Conservation (phyloP, 1,140 invertebrate species). For the Chrysoperla carnea region DNA sequence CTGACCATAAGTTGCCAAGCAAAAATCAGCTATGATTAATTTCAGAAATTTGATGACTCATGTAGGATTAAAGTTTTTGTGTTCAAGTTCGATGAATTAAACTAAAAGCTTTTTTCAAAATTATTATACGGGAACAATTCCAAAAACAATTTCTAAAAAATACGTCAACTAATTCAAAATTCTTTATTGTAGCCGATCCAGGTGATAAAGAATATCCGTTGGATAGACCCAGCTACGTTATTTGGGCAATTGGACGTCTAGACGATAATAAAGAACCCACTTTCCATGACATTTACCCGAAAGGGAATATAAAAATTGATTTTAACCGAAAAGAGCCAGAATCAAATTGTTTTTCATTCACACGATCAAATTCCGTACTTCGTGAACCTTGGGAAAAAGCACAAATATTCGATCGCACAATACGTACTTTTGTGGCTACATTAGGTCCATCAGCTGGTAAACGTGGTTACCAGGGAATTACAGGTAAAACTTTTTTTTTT, state of each 20-base stretch:
- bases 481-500: conserved; percentile 26
- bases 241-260: conserved; percentile 74
- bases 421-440: conserved; percentile 55
- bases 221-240: conserved; percentile 43
- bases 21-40: too few species aligned
- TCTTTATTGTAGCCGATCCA: conserved; percentile 39
- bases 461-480: conserved; percentile 59
- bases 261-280: conserved; percentile 62
- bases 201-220: conserved; percentile 59
- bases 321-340: conserved; percentile 41
- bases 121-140: too few species aligned
- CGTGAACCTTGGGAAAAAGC: conserved; percentile 54
- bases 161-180: too few species aligned
- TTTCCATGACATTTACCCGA: conserved; percentile 69
- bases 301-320: conserved; percentile 43
- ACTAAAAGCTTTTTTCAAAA: too few species aligned
- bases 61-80: too few species aligned
- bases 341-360: conserved; percentile 53
- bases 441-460: conserved; percentile 65
- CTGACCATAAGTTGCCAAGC: too few species aligned
- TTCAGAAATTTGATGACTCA: too few species aligned
- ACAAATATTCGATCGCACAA: conserved; percentile 57
- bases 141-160: too few species aligned
- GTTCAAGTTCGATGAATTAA: too few species aligned
- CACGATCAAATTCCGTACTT: conserved; percentile 21